Percentiles rank a stretch among this genome's conserved stretches.
These are phyloP conservation scores for Corydoras sp. DNA, from an alignment of 2,113 vertebrate species.

Conservation along the genomic window DNA sequence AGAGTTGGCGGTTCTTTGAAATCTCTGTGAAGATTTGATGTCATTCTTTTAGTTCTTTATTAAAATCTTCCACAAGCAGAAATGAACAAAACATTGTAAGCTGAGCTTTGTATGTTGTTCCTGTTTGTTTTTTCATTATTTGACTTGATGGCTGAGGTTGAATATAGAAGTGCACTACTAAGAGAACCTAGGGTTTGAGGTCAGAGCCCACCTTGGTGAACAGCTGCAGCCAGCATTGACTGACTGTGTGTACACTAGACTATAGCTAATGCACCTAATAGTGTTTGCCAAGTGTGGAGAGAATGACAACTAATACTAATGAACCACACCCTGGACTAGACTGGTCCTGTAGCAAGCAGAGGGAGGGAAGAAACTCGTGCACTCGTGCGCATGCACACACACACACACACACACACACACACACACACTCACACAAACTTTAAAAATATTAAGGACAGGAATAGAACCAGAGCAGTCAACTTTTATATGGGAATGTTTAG, in stretches of 20 bases:
- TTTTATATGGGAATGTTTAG: too few species aligned
- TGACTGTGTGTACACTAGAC: constrained; percentile 44
- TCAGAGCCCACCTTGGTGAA: constrained; percentile 39
- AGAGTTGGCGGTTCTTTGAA: too few species aligned
- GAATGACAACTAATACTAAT: constrained; percentile 55
- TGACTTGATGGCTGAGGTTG: background rate
- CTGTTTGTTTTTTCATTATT: background rate
- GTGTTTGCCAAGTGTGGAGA: constrained; percentile 54
- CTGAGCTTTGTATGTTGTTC: background rate
- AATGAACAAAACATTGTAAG: background rate
- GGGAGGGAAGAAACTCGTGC: background rate
- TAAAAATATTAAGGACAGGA: background rate
- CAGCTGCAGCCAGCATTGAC: constrained; percentile 38
- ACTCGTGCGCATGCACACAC: background rate
- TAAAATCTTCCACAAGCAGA: background rate
- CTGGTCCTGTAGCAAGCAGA: constrained; percentile 21
- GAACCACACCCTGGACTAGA: constrained; percentile 47
- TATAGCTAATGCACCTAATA: constrained; percentile 47
- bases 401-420: background rate
- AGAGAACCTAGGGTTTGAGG: constrained; percentile 25
- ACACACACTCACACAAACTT: background rate
- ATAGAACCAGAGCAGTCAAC: too few species aligned
- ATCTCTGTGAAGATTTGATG: too few species aligned
- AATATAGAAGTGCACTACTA: background rate
- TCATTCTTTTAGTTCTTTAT: too few species aligned